Percentiles rank a stretch among this genome's conserved stretches.
Evolutionary conservation across 2,888 invertebrate species (phyloP).

Genomic region (Ramazzottius varieornatus): DNA sequence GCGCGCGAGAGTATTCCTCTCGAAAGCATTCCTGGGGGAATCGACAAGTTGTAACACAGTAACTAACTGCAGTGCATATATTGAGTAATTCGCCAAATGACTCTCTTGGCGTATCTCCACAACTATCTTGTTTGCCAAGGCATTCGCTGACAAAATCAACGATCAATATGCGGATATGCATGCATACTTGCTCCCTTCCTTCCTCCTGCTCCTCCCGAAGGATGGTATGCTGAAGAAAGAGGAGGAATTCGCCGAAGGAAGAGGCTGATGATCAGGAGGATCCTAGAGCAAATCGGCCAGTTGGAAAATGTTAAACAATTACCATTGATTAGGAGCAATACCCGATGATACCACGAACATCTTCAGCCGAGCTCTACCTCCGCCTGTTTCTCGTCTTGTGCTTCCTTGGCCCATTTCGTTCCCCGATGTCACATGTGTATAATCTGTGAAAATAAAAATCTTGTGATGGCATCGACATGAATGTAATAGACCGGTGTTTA

Average conservation of each 20-base stretch:
- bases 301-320: slow-evolving; percentile 1
- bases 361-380: too few species aligned
- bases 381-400: background rate
- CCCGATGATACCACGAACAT: too few species aligned
- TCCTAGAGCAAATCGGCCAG: slow-evolving; percentile 1
- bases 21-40: too few species aligned
- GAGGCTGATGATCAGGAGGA: background rate
- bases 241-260: background rate
- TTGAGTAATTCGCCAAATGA: background rate
- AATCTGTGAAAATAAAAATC: too few species aligned
- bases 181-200: too few species aligned
- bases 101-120: background rate
- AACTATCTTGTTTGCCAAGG: slow-evolving; percentile 2
- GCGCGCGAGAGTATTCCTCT: too few species aligned
- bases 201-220: too few species aligned
- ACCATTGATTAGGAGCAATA: background rate
- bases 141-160: background rate
- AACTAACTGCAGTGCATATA: background rate
- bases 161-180: background rate
- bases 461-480: too few species aligned
- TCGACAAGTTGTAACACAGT: background rate
- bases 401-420: background rate
- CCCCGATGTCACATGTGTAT: background rate
- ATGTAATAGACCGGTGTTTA: too few species aligned
- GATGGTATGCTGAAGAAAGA: too few species aligned